Evolutionary conservation across 2,888 invertebrate genomes (phyloP).

Genomic region (Sinelater perroti): DNA sequence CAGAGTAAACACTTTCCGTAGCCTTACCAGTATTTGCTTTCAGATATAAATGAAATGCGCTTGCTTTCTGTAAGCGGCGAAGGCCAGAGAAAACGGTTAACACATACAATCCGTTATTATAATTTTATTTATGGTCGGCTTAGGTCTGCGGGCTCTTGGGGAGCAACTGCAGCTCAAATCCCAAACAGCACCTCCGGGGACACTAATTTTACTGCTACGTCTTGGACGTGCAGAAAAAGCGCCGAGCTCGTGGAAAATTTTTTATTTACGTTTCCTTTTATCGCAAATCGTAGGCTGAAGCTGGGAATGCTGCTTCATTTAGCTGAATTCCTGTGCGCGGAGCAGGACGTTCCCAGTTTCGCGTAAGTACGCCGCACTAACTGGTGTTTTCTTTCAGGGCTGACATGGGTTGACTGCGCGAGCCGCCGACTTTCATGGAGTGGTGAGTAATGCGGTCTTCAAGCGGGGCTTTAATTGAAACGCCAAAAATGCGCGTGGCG

Average conservation of each 20-base stretch:
- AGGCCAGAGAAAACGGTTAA: conserved; percentile 1
- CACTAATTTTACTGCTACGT: conserved; percentile 14
- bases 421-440: conserved; percentile 9
- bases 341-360: background rate
- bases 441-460: conserved; percentile 11
- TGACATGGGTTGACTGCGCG: conserved; percentile 10
- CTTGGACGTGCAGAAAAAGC: background rate
- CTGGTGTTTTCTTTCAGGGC: conserved; percentile 11
- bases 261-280: conserved; percentile 19
- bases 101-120: conserved; percentile 17
- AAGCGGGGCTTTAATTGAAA: no score
- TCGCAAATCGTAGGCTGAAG: conserved; percentile 12
- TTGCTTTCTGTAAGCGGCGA: conserved; percentile 4
- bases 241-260: conserved; percentile 2
- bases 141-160: conserved; percentile 12
- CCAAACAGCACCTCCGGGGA: no score
- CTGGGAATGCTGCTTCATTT: background rate
- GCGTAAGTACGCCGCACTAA: conserved; percentile 7
- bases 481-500: no score
- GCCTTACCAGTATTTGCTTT: conserved; percentile 4
- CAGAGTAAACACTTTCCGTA: no score
- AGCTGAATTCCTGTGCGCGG: background rate
- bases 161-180: conserved; percentile 18
- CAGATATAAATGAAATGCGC: conserved; percentile 1
- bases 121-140: conserved; percentile 17